Conservation (phyloP, 2,797 vertebrate genomes). For the Sus cebifrons region DNA sequence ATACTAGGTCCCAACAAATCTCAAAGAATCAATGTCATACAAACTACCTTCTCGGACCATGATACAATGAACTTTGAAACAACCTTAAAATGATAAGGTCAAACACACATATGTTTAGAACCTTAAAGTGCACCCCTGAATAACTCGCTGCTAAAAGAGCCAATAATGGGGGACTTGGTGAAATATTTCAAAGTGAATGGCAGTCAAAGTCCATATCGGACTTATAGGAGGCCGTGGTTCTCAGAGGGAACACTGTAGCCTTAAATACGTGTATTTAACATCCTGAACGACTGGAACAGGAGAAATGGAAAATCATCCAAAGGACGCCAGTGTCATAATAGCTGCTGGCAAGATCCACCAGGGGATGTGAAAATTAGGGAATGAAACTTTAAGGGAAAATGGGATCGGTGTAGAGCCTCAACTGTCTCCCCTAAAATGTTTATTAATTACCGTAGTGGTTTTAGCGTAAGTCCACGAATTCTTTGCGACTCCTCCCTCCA, state of each 20-base stretch:
- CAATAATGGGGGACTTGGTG: background rate
- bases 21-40: background rate
- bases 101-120: background rate
- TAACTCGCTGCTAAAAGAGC: background rate
- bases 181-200: background rate
- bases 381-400: background rate
- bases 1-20: background rate
- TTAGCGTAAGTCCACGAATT: background rate
- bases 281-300: background rate
- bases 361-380: background rate
- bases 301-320: background rate
- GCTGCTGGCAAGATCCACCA: background rate
- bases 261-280: conserved; percentile 11
- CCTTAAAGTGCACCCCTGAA: background rate
- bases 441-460: background rate
- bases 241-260: background rate
- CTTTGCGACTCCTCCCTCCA: background rate
- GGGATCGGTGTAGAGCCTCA: background rate
- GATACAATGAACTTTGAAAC: background rate
- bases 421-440: background rate
- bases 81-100: background rate
- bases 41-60: background rate
- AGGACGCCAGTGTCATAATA: background rate
- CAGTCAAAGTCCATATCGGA: background rate
- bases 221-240: background rate